Base-by-base conservation (phyloP, 2,888 invertebrate genomes). In the Charanyca ferruginea region DNA sequence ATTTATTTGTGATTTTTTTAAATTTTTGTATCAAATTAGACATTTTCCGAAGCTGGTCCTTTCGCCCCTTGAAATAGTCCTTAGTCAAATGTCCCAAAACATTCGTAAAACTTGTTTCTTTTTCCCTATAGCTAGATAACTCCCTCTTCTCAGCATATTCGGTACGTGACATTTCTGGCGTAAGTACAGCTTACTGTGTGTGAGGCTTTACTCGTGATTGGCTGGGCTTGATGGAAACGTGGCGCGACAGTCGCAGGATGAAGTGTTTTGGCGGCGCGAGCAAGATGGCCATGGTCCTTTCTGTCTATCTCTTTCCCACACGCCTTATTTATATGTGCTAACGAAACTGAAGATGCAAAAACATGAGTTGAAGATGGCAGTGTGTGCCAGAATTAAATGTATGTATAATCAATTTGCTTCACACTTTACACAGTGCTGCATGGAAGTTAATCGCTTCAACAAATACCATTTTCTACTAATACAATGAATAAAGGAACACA, bases 231-330 rank as follows among this genome's bases (percentile, higher is more conserved):
- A 48, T 78, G 73, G 77, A 63, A 65, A 68, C 66, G 64, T 80
- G 83, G 87, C 86, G 79, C 72, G 62, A 77, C 89, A 89, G 91
- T 91, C 90, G 90, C 87, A 88, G 85, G 87, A 88, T 85, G 83
- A 82, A 80, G 82, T 83, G 83, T 87, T 86, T 85, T 87, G 89
- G 93, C 91, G 93, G 93, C 89, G 92, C 89, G 93, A 94, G 95
- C 95, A 95, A 95, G 94, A 93, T 95, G 94, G 95, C 94, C 94
- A 90, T 90, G 91, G 90, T 91, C 91, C 89, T 90, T 73, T 86
- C 85, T 89, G 87, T 88, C 87, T 91, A 85, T 89, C 88, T 90
- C 79, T 91, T 83, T 91, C 80, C 90, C 84, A 90, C 88, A 85
- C 83, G 86, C 88, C 90, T 90, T 88, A 71, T 88, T 83, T 87